These are phyloP conservation scores for Liopterus haemorrhoidalis DNA, from an alignment of 2,888 invertebrate genomes.

Conservation along the genomic window DNA sequence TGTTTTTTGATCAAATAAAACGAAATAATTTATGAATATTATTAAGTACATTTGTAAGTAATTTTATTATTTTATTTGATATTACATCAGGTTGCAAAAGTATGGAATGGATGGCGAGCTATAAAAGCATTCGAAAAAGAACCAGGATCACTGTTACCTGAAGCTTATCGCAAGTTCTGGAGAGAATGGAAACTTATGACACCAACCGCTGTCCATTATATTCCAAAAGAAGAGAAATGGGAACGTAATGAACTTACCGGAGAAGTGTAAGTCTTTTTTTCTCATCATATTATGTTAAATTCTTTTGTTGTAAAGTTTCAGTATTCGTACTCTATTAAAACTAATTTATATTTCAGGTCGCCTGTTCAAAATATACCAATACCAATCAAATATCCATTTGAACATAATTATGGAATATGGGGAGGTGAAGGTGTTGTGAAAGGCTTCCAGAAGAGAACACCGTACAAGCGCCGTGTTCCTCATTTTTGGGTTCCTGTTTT, in stretches of 20 bases:
- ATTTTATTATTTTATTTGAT: not conserved
- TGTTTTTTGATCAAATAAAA: too few species aligned
- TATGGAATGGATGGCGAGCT: constrained; percentile 21
- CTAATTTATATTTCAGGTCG: constrained; percentile 41
- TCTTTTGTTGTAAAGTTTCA: not conserved
- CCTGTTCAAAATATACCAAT: constrained; percentile 72
- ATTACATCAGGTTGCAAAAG: constrained; percentile 9
- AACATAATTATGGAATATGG: constrained; percentile 84
- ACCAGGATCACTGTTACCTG: constrained; percentile 63
- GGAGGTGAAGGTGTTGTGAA: constrained; percentile 92
- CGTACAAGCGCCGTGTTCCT: constrained; percentile 61
- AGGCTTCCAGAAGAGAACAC: constrained; percentile 69
- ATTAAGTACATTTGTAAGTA: too few species aligned
- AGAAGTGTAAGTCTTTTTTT: constrained; percentile 52
- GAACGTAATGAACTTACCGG: constrained; percentile 67
- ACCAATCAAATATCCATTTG: constrained; percentile 69
- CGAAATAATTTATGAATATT: too few species aligned
- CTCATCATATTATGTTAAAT: not conserved
- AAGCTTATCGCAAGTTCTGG: constrained; percentile 80
- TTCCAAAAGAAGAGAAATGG: constrained; percentile 68
- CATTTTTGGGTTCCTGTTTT: constrained; percentile 85
- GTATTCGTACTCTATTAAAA: not conserved
- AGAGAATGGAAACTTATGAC: constrained; percentile 70
- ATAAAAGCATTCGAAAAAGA: constrained; percentile 55
- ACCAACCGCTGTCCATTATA: constrained; percentile 60